phyloP scores from a whole-genome alignment of 2,797 vertebrate genomes.

The Microctenopoma stevenorrisi region DNA sequence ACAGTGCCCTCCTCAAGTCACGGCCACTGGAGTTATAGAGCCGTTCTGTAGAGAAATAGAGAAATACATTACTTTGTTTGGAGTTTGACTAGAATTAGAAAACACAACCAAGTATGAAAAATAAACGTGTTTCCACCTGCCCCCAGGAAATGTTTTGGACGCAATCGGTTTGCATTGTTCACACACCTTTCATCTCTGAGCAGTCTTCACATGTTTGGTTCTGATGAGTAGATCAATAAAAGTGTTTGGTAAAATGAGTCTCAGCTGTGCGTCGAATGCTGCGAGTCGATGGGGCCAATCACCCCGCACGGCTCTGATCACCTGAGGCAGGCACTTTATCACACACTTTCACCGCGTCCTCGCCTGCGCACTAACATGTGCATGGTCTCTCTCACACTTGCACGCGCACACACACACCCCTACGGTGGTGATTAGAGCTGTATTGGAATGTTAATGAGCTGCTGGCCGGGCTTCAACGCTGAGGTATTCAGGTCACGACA shows the following conservation, averaged over 20 bases:
- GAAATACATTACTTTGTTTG: too few species aligned
- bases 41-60: slow-evolving; percentile 86
- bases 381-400: slow-evolving; percentile 16
- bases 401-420: slow-evolving; percentile 12
- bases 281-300: slow-evolving; percentile 33
- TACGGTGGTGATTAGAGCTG: slow-evolving; percentile 66
- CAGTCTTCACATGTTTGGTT: slow-evolving; percentile 23
- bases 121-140: not conserved
- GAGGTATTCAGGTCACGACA: slow-evolving; percentile 81
- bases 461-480: slow-evolving; percentile 66
- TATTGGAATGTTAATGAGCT: slow-evolving; percentile 82
- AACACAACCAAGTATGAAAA: not conserved
- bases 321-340: slow-evolving; percentile 52
- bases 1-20: slow-evolving; percentile 94
- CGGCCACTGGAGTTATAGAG: slow-evolving; percentile 94
- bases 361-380: slow-evolving; percentile 47
- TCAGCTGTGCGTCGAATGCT: slow-evolving; percentile 35
- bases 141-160: not conserved
- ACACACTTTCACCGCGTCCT: slow-evolving; percentile 44
- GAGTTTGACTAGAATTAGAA: not conserved
- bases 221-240: slow-evolving; percentile 55
- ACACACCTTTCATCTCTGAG: slow-evolving; percentile 30
- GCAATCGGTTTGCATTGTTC: not conserved
- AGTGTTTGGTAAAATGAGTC: slow-evolving; percentile 30
- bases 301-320: slow-evolving; percentile 29